A percentile compares a stretch with the other conserved stretches of the same genome.
Evolutionary conservation across 2,113 vertebrate species (phyloP).

Genomic region (Crypturellus undulatus): DNA sequence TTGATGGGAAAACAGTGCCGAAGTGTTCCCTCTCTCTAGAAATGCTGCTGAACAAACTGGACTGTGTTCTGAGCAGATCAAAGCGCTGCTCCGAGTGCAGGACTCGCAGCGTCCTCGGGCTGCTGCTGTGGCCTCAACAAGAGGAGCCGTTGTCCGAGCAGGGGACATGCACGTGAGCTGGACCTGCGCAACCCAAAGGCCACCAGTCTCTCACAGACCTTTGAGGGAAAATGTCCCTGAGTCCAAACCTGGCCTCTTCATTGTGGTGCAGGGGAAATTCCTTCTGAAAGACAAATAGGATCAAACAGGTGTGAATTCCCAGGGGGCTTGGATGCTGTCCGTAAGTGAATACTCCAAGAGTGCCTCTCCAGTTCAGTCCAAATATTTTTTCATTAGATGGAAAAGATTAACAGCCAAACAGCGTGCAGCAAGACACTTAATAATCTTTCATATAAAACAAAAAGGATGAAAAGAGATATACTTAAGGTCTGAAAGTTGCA

Average conservation of each 20-base stretch:
- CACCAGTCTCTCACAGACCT: not conserved
- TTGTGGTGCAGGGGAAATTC: not conserved
- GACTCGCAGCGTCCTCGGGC: not conserved
- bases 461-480: not conserved
- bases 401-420: not conserved
- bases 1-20: not conserved
- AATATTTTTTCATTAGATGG: not conserved
- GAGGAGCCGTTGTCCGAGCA: not conserved
- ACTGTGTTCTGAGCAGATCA: not conserved
- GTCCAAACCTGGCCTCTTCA: not conserved
- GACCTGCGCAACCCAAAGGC: not conserved
- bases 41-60: not conserved
- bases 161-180: not conserved
- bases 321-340: not conserved
- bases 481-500: not conserved
- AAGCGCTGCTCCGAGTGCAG: not conserved
- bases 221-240: not conserved
- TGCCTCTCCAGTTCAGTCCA: not conserved
- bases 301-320: not conserved
- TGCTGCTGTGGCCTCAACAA: not conserved
- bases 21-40: not conserved
- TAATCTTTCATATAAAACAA: not conserved
- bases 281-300: not conserved
- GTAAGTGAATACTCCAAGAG: not conserved
- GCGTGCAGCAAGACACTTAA: fast-evolving